phyloP scores from a whole-genome alignment of 2,888 invertebrate genomes.

The Emmelina monodactyla region DNA sequence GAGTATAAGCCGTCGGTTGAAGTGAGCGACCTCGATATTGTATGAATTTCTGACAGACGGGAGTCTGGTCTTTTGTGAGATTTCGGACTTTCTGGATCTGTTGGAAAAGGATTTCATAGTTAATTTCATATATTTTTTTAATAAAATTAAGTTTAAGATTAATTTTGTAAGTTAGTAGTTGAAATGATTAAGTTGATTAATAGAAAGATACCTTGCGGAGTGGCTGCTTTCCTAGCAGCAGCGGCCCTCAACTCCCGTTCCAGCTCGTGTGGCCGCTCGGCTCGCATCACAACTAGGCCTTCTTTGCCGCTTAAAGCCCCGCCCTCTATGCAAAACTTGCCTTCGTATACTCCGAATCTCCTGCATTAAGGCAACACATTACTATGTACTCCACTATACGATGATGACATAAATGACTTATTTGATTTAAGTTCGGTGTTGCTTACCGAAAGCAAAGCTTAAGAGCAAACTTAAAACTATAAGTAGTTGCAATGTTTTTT shows the following conservation, averaged over 20 bases:
- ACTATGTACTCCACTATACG: too few species aligned
- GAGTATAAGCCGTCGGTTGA: background rate
- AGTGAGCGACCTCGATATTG: background rate
- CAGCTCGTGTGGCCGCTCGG: constrained; percentile 71
- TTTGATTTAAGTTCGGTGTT: too few species aligned
- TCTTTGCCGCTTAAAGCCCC: constrained; percentile 78
- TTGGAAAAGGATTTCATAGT: constrained; percentile 4
- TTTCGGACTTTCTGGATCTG: constrained; percentile 35
- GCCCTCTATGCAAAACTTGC: constrained; percentile 89
- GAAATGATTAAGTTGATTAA: too few species aligned
- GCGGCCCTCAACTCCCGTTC: constrained; percentile 75
- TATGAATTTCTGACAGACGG: constrained; percentile 46
- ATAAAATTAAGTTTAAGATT: too few species aligned
- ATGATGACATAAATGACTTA: too few species aligned
- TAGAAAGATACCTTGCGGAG: background rate
- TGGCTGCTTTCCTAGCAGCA: constrained; percentile 62
- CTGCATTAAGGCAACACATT: constrained; percentile 56
- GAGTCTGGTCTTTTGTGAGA: constrained; percentile 53
- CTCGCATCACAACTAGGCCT: constrained; percentile 74
- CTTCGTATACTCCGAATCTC: constrained; percentile 86
- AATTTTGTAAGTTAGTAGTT: too few species aligned
- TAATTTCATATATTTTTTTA: background rate
- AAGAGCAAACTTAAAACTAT: too few species aligned
- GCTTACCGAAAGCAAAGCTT: too few species aligned
- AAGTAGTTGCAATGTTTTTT: too few species aligned